phyloP scores from a whole-genome alignment of 2,113 vertebrate genomes.

The Panurus biarmicus region DNA sequence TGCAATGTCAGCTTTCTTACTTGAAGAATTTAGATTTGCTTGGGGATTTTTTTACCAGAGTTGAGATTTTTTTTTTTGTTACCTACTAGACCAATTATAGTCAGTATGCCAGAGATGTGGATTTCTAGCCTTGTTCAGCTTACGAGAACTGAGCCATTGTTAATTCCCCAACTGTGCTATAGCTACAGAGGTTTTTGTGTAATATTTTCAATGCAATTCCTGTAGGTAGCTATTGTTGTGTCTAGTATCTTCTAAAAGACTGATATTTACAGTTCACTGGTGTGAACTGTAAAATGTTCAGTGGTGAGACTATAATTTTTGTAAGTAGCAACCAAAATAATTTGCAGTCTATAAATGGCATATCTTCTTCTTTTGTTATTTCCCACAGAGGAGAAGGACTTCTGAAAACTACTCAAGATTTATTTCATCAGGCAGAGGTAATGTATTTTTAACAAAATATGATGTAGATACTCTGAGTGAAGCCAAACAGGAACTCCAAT shows the following conservation, averaged over 20 bases:
- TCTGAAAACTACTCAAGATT: constrained; percentile 90
- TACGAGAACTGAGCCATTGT: neutral
- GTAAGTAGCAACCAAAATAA: neutral
- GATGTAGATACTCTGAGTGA: neutral
- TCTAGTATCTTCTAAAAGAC: neutral
- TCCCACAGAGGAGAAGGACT: constrained; percentile 89
- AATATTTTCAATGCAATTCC: neutral
- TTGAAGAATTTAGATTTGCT: neutral
- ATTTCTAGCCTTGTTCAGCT: neutral
- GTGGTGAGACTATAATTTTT: neutral
- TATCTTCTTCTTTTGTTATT: constrained; percentile 14
- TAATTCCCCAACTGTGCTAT: neutral
- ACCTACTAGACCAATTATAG: neutral
- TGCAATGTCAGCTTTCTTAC: neutral
- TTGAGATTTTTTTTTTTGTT: neutral
- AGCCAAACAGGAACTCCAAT: neutral
- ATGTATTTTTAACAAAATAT: neutral
- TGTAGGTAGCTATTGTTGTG: neutral
- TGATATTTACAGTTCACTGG: neutral
- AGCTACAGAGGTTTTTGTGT: neutral
- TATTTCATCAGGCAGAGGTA: constrained; percentile 95
- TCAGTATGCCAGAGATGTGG: neutral
- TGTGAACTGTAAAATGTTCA: neutral
- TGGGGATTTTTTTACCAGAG: neutral
- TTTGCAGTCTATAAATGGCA: neutral